These are phyloP conservation scores for Ophioderma brevispina DNA, from an alignment of 35 echinoderm and acorn worm species.

Conservation along the genomic window DNA sequence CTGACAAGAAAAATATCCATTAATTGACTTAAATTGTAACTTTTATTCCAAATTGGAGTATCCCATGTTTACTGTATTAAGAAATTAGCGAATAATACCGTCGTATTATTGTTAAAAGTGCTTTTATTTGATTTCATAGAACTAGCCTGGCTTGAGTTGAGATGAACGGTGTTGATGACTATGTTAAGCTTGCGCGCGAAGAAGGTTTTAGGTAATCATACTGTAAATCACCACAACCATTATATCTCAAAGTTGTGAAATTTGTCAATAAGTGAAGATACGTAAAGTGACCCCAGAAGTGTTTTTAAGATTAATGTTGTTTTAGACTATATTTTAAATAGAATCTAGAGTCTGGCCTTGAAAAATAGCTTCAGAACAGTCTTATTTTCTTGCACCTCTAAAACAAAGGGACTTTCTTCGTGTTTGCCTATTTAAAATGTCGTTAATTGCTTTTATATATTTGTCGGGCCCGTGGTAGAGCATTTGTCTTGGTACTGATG, in stretches of 20 bases:
- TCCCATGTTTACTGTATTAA: neutral
- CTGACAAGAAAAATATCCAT: neutral
- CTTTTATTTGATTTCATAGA: neutral
- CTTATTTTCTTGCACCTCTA: too few species aligned
- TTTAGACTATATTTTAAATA: neutral
- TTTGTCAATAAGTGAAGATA: neutral
- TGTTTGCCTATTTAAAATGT: too few species aligned
- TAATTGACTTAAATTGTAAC: neutral
- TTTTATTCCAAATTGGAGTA: neutral
- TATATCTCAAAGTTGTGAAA: neutral
- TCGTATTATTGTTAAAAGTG: neutral
- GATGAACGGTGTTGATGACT: neutral
- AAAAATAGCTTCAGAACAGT: too few species aligned
- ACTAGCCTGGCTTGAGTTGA: neutral
- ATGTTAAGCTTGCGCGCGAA: neutral
- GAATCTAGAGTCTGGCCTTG: neutral
- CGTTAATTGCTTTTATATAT: too few species aligned
- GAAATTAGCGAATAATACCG: neutral
- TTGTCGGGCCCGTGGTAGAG: too few species aligned
- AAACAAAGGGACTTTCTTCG: too few species aligned
- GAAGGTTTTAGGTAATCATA: neutral
- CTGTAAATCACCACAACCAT: neutral
- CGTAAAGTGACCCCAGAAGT: constrained; percentile 3
- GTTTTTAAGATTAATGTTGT: neutral
- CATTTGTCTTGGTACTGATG: too few species aligned